Base-by-base conservation (phyloP, 2,113 vertebrate species). In the Jaculus jaculus region DNA sequence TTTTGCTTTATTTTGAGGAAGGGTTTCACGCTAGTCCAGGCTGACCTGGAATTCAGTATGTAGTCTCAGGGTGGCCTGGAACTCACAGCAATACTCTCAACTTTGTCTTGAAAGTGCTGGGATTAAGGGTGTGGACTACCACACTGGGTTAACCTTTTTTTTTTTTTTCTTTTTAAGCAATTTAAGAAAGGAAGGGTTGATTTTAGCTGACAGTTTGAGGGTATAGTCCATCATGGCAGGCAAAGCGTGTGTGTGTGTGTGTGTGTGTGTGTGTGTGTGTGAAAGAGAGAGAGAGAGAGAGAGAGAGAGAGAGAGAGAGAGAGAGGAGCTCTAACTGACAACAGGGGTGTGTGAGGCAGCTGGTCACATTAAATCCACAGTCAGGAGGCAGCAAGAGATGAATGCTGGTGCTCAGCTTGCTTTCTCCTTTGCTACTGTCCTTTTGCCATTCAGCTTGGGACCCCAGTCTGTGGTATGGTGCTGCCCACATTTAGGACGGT, bases 241-340 rank as follows among this genome's bases (percentile, higher is more conserved):
- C 30, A 32, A 51, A n/a, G 39, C 1, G 0, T 51, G 13, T 12
- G 30, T 7, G 65, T 0, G 3, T 66, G 20, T n/a, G 51, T 51
- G 12, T 11, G n/a, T n/a, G n/a, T n/a, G n/a, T n/a, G n/a, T n/a
- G n/a, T n/a, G n/a, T n/a, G n/a, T n/a, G n/a, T n/a, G n/a, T n/a
- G n/a, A n/a, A n/a, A n/a, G n/a, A n/a, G n/a, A n/a, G 28, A 13
- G 39, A 0, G 3, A 68, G 18, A 51, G 42, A 47, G 42, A 47
- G 8, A 47, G 8, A 47, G 42, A 47, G 42, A 47, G 42, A 47
- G 42, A 47, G 42, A 47, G 42, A 47, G 42, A 8, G 42, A 47
- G 42, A 47, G 42, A 47, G 42, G 42, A 32, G 28, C 51, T 79
- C 77, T 58, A 7, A 20, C 18, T 6, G 30, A 30, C 11, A 15